A percentile compares a stretch with the other conserved stretches of the same genome.
Evolutionary conservation across 1,140 invertebrate species (phyloP).

Genomic region (Brachionus rubens): DNA sequence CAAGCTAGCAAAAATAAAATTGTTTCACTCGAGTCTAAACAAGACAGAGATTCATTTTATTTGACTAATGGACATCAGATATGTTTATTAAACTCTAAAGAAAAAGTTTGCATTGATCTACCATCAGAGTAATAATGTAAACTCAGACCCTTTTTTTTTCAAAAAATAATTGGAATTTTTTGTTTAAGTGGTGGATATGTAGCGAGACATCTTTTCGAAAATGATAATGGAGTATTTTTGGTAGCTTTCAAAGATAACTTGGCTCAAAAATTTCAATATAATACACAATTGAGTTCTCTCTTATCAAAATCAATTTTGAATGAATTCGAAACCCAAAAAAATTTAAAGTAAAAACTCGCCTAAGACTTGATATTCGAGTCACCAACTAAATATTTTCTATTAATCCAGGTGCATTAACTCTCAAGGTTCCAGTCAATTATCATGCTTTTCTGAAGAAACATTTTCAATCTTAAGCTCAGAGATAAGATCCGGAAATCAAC

Average conservation of each 20-base stretch:
- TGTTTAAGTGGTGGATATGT: background rate
- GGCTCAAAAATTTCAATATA: conserved; percentile 5
- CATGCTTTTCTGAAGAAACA: background rate
- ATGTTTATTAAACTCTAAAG: background rate
- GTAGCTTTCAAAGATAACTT: background rate
- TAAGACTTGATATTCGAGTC: too few species aligned
- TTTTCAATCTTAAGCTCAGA: background rate
- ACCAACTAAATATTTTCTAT: background rate
- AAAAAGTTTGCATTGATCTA: conserved; percentile 40
- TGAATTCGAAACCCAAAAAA: background rate
- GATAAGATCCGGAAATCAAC: background rate
- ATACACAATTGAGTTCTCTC: background rate
- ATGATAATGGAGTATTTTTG: background rate
- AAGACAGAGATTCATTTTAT: conserved; percentile 4
- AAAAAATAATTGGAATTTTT: too few species aligned
- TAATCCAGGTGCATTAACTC: background rate
- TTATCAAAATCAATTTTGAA: conserved; percentile 9
- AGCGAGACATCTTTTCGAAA: background rate
- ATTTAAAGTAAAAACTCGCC: background rate
- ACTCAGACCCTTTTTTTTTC: too few species aligned
- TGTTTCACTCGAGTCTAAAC: background rate
- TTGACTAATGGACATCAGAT: background rate
- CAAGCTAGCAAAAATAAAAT: background rate
- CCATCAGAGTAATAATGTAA: background rate
- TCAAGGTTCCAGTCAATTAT: background rate